Evolutionary conservation across 2,888 invertebrate genomes (phyloP).

Genomic region (Plemyria rubiginata): DNA sequence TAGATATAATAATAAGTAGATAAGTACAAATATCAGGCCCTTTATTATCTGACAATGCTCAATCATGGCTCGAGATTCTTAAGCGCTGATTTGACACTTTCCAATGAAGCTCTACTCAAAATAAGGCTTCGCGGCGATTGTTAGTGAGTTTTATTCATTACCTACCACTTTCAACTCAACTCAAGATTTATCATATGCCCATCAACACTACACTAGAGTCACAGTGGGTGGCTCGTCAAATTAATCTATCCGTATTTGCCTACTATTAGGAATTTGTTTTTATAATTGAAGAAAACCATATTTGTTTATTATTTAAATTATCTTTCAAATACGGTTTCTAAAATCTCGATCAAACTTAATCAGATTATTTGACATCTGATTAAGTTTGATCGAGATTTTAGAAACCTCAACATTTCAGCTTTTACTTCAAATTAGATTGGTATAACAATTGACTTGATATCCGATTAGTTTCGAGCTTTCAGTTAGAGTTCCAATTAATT

Average conservation of each 20-base stretch:
- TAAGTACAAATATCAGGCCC: not conserved
- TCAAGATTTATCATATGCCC: no score
- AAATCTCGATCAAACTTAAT: no score
- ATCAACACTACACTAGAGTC: no score
- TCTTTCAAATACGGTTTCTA: no score
- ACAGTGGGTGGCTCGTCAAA: not conserved
- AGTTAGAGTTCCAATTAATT: not conserved
- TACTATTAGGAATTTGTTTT: not conserved
- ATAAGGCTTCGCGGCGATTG: not conserved
- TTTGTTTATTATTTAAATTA: not conserved
- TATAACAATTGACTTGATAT: no score
- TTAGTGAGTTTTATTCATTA: not conserved
- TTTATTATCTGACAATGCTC: not conserved
- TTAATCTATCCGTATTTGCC: not conserved
- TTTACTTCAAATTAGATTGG: no score
- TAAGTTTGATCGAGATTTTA: no score
- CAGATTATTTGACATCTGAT: no score
- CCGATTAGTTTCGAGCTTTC: no score
- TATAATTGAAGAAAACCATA: constrained; percentile 1
- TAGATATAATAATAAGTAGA: not conserved
- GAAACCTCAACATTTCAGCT: no score
- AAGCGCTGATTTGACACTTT: not conserved
- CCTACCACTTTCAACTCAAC: not conserved
- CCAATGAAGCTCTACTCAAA: not conserved
- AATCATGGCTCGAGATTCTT: not conserved